A percentile compares a stretch with the other conserved stretches of the same genome.
phyloP scores from a whole-genome alignment of 2,113 vertebrate genomes.

The Eulemur macaco region DNA sequence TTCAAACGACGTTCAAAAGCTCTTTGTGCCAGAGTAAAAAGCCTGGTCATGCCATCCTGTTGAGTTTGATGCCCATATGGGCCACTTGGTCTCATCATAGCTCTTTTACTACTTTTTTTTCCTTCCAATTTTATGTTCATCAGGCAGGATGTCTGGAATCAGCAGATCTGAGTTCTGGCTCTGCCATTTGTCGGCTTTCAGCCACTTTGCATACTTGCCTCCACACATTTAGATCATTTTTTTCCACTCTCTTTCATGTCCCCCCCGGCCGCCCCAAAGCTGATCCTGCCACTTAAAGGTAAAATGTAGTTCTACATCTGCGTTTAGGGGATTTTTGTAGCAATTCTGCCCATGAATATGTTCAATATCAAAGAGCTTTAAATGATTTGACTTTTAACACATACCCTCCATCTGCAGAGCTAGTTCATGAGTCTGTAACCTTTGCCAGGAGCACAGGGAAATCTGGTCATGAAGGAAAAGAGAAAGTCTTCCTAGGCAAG shows the following conservation, averaged over 20 bases:
- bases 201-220: neutral
- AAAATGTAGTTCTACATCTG: neutral
- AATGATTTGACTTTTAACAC: neutral
- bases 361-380: neutral
- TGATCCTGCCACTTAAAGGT: neutral
- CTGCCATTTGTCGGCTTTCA: neutral
- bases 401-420: neutral
- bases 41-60: neutral
- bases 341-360: neutral
- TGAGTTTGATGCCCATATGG: neutral
- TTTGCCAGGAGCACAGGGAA: neutral
- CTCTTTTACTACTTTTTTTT: neutral
- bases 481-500: neutral
- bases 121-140: neutral
- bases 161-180: neutral
- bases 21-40: constrained; percentile 10
- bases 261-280: neutral
- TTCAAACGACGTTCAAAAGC: constrained; percentile 43
- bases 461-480: neutral
- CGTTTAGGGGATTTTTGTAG: neutral
- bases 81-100: neutral
- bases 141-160: neutral
- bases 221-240: neutral
- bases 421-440: neutral
- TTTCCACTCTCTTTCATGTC: neutral